Evolutionary conservation across 2,888 invertebrate species (phyloP), one percentile per base, ranked within the genome.

Genomic region (Melanostoma mellinum): DNA sequence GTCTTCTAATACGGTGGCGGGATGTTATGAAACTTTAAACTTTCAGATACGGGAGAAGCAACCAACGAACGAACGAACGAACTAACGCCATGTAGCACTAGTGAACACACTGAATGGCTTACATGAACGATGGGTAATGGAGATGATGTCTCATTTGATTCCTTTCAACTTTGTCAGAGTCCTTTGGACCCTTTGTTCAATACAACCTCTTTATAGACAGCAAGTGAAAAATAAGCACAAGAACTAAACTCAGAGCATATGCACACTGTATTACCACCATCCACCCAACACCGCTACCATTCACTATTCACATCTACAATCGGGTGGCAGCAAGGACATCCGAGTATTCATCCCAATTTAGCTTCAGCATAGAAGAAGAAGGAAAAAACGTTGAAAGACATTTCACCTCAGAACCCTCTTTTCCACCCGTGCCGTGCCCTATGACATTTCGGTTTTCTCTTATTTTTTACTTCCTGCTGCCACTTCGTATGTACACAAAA

Each of bases 61-160:
- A 20, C 20, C 20, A 20, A 20, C 20, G 20, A 20, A 20, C 20
- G 20, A 20, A 20, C 20, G 20, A 20, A 20, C 20, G 20, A 20
- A 20, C 20, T 20, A 20, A 53, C 35, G 33, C 36, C 38, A 68
- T 42, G 8, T 40, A 58, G 60, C 35, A 6, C 33, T 67, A 63
- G 44, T 67, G 30, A 55, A 48, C 67, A 72, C 36, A 55, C 35
- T 30, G 76, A 58, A 79, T 46, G n/a, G 44, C 44, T 10, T 50
- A 63, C 63, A 60, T 50, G 60, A 60, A 60, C 30, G 73, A 73
- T 61, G 73, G 63, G 73, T 73, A 55, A 63, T 63, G 73, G 55
- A 73, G 79, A 84, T 84, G 84, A 84, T 84, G 84, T 79, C 84
- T 84, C 84, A 78, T 84, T 84, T 79, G 84, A 84, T 84, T 84